phyloP scores from a whole-genome alignment of 2,113 vertebrate genomes.

The Pantherophis guttatus region DNA sequence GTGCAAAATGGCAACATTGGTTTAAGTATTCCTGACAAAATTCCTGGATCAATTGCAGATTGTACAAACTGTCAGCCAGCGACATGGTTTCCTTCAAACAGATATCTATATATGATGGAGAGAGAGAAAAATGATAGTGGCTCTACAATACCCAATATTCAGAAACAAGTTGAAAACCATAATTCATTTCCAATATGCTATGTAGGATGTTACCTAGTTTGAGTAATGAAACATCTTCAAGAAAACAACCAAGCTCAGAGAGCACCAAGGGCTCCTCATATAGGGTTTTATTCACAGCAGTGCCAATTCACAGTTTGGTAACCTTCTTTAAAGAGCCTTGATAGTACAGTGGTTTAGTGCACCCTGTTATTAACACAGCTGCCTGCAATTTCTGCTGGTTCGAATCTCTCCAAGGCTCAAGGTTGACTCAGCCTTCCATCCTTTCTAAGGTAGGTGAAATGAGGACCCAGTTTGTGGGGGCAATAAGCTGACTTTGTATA shows the following conservation, averaged over 20 bases:
- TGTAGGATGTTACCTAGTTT: not conserved
- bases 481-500: no score
- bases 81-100: constrained; percentile 95
- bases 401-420: no score
- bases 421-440: no score
- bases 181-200: not conserved
- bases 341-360: no score
- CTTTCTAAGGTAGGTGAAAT: no score
- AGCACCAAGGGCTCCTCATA: not conserved
- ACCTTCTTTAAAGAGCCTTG: not conserved
- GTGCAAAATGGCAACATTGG: constrained; percentile 89
- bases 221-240: not conserved
- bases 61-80: constrained; percentile 90
- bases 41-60: constrained; percentile 91
- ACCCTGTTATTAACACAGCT: no score
- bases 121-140: constrained; percentile 3
- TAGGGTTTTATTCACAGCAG: not conserved
- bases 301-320: not conserved
- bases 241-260: not conserved
- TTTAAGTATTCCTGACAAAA: constrained; percentile 94
- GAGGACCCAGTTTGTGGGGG: no score
- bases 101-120: constrained; percentile 79
- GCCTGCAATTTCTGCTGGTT: no score
- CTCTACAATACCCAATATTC: not conserved
- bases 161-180: not conserved